phyloP scores from a whole-genome alignment of 1,140 invertebrate genomes.

The Lucilia sericata region DNA sequence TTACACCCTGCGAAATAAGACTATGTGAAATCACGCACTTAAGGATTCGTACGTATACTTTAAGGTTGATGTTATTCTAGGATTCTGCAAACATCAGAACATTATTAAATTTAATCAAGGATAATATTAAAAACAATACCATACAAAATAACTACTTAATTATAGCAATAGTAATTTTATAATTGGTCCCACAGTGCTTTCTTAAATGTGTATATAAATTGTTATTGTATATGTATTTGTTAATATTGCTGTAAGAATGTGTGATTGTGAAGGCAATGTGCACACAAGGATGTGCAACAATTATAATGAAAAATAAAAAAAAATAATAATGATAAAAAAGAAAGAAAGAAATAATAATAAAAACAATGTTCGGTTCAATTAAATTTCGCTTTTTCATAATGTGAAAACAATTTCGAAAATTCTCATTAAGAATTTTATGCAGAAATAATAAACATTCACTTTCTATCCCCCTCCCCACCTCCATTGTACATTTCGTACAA shows the following conservation, averaged over 20 bases:
- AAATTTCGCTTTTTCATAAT: constrained; percentile 43
- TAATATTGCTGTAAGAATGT: background rate
- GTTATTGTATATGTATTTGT: background rate
- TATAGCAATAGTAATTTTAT: no score
- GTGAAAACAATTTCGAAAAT: constrained; percentile 42
- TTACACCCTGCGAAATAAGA: no score
- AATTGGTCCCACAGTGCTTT: no score
- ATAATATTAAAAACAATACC: no score
- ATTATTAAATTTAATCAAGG: no score
- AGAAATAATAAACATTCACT: constrained; percentile 37
- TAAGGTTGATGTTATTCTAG: no score
- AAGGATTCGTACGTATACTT: no score
- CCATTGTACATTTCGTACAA: background rate
- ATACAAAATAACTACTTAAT: no score
- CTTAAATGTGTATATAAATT: no score
- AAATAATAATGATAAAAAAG: constrained; percentile 16
- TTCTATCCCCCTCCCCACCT: background rate
- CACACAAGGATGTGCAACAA: constrained; percentile 37
- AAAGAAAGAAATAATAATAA: constrained; percentile 28
- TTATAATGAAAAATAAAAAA: constrained; percentile 37
- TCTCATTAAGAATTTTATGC: constrained; percentile 42
- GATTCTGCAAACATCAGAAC: no score
- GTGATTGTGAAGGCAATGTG: constrained; percentile 4
- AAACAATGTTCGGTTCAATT: constrained; percentile 41
- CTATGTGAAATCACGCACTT: no score